Evolutionary conservation across 2,797 vertebrate genomes (phyloP).

Genomic region (Channallabes apus): DNA sequence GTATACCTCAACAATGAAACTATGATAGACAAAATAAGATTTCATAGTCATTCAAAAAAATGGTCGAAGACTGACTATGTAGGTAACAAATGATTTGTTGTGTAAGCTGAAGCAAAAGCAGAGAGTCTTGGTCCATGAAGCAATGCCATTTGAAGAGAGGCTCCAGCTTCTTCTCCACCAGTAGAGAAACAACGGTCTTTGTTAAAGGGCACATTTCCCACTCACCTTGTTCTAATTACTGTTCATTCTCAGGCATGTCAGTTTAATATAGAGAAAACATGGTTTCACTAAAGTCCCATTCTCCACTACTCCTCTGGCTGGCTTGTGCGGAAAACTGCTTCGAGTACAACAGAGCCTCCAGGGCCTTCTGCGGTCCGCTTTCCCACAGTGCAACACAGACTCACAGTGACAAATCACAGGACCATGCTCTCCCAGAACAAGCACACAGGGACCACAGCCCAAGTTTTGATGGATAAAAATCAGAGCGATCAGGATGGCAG

Average conservation of each 20-base stretch:
- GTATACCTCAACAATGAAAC: no score
- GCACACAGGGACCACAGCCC: constrained; percentile 64
- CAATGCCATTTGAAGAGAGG: constrained; percentile 50
- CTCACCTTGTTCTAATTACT: constrained; percentile 75
- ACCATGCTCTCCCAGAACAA: constrained; percentile 62
- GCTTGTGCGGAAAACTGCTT: constrained; percentile 52
- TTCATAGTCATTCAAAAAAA: neutral
- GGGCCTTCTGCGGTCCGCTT: constrained; percentile 63
- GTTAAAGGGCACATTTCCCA: constrained; percentile 69
- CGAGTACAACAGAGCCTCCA: constrained; percentile 58
- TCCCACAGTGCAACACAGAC: constrained; percentile 69
- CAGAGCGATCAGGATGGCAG: constrained; percentile 38
- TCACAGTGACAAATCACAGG: constrained; percentile 73
- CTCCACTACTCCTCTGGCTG: constrained; percentile 50
- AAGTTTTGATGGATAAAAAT: constrained; percentile 51
- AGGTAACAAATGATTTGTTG: constrained; percentile 42
- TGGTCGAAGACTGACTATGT: constrained; percentile 21
- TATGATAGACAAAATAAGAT: no score
- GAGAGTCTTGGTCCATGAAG: constrained; percentile 43
- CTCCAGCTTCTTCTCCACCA: constrained; percentile 20
- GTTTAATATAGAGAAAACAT: constrained; percentile 69
- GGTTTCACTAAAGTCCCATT: constrained; percentile 70
- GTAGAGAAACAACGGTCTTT: constrained; percentile 65
- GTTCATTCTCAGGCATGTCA: constrained; percentile 67
- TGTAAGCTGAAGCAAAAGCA: constrained; percentile 35